phyloP scores from a whole-genome alignment of 2,113 vertebrate species.

The Tinamus guttatus region DNA sequence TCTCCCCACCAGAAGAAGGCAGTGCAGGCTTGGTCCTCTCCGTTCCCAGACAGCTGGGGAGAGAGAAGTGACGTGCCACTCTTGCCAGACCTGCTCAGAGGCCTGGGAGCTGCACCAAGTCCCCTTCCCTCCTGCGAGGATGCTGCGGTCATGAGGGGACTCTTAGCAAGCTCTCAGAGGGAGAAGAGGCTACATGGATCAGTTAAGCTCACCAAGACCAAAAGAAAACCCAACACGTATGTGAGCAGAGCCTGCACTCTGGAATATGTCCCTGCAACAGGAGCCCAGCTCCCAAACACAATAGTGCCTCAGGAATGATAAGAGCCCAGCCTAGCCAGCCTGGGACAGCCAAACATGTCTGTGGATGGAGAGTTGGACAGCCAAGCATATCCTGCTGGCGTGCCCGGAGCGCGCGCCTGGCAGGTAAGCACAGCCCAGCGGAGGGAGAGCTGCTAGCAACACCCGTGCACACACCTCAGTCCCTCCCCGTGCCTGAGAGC shows the following conservation, averaged over 20 bases:
- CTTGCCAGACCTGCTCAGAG: not conserved
- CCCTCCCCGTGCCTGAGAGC: not conserved
- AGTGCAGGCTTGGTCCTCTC: not conserved
- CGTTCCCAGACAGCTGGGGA: not conserved
- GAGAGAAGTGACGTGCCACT: accelerated
- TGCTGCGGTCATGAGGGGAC: not conserved
- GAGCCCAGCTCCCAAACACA: not conserved
- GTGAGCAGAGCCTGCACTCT: not conserved
- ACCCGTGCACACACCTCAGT: not conserved
- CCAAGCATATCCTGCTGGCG: not conserved
- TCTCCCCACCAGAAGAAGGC: slow-evolving; percentile 34
- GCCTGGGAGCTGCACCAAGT: not conserved
- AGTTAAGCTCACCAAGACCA: not conserved
- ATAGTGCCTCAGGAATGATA: not conserved
- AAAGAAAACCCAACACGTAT: not conserved
- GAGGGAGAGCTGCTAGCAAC: slow-evolving; percentile 9
- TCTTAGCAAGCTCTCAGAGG: not conserved
- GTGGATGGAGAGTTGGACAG: not conserved
- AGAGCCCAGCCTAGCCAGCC: not conserved
- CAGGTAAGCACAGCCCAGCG: not conserved
- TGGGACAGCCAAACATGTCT: slow-evolving; percentile 19
- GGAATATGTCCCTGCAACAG: not conserved
- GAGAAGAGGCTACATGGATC: not conserved
- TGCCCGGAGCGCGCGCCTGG: not conserved
- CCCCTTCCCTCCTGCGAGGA: not conserved